These are phyloP conservation scores for Pseudocheirus occidentalis DNA, from an alignment of 2,797 vertebrate species.

Conservation along the genomic window DNA sequence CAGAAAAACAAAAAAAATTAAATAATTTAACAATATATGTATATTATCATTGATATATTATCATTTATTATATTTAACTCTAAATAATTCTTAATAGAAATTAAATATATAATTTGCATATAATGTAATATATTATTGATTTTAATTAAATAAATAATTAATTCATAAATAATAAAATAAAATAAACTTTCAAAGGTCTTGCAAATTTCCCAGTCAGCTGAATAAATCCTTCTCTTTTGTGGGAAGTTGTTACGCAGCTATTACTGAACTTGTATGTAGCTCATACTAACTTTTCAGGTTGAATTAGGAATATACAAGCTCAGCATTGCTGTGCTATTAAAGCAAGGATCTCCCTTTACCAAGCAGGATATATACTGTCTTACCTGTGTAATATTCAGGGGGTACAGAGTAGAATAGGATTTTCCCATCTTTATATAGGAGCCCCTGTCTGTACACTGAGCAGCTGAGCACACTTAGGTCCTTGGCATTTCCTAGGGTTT, in stretches of 20 bases:
- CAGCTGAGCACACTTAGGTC: background rate
- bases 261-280: background rate
- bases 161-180: background rate
- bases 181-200: background rate
- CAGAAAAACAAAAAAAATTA: background rate
- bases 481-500: background rate
- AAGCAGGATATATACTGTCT: background rate
- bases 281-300: too few species aligned
- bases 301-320: too few species aligned
- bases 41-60: too few species aligned
- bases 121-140: too few species aligned
- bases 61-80: too few species aligned
- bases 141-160: too few species aligned
- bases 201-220: background rate
- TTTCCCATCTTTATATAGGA: background rate
- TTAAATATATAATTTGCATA: too few species aligned
- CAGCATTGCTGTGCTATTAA: too few species aligned
- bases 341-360: background rate
- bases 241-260: background rate
- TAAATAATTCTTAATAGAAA: too few species aligned
- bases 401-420: background rate
- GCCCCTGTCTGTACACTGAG: too few species aligned
- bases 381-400: background rate
- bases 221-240: background rate
- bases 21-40: background rate